Conservation (phyloP, 2,888 invertebrate genomes). For the Herminia tarsipennalis region DNA sequence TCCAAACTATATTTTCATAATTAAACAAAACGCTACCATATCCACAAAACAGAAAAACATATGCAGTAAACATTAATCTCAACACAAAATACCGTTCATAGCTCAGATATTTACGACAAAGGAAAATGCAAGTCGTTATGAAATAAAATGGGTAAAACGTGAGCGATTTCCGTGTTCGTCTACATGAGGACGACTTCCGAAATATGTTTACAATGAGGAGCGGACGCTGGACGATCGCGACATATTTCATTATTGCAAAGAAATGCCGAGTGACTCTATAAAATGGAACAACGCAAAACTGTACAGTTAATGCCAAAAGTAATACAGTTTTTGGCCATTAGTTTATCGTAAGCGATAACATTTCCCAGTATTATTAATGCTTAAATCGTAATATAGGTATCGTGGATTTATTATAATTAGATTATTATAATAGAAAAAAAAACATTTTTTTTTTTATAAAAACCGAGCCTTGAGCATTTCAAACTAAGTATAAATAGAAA, state of each 20-base stretch:
- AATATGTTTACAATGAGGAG: slow-evolving; percentile 82
- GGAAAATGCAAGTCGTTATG: slow-evolving; percentile 53
- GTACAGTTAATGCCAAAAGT: slow-evolving; percentile 51
- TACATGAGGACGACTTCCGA: slow-evolving; percentile 73
- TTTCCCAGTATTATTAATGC: too few species aligned
- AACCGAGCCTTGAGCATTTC: too few species aligned
- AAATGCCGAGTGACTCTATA: slow-evolving; percentile 69
- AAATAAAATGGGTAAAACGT: slow-evolving; percentile 72
- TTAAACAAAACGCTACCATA: neutral
- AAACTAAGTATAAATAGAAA: too few species aligned
- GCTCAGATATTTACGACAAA: slow-evolving; percentile 50
- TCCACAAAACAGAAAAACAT: neutral
- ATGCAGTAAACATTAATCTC: neutral
- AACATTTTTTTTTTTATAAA: too few species aligned
- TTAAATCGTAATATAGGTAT: too few species aligned
- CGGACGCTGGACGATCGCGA: slow-evolving; percentile 62
- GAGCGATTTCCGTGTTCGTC: slow-evolving; percentile 66
- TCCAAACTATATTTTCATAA: neutral
- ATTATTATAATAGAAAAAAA: too few species aligned
- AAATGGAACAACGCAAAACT: slow-evolving; percentile 65
- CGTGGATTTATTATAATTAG: too few species aligned
- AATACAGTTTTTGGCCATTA: neutral
- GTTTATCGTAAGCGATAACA: too few species aligned
- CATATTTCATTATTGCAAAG: slow-evolving; percentile 81
- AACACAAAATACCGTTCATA: slow-evolving; percentile 23